Evolutionary conservation across 2,797 vertebrate species (phyloP), one percentile per base, ranked within the genome.

Genomic region (Aratinga solstitialis): DNA sequence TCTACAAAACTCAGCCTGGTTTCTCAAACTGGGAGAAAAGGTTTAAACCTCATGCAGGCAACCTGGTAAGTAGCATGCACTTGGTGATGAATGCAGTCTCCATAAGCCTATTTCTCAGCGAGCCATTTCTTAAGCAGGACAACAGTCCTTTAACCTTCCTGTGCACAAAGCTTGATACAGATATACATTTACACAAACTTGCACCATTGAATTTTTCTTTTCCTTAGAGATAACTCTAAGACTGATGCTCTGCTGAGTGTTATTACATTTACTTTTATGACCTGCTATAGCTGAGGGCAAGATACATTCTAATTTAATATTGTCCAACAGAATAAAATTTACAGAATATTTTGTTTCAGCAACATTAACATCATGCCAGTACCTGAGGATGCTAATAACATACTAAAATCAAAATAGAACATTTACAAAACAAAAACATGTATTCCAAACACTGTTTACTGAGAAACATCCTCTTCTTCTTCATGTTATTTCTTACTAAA

Each of bases 271-370:
- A n/a, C 92, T 95, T 83, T 95, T 82, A 92, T 81, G 94, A 90
- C 93, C 74, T 97, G 51, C 59, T 84, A n/a, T 66, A 75, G 96
- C 93, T 87, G 89, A 95, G 95, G 94, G 95, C 83, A 95, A 97
- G 96, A 94, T 65, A 87, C 73, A 97, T 94, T 97, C 85, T 93
- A 87, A 96, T 95, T 94, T 63, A 89, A 96, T 78, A 72, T 32
- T 76, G 81, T 65, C 83, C 66, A 88, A 89, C 42, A n/a, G 75
- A 38, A 84, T 24, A 84, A 91, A 96, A 85, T 71, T 93, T 89
- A 92, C 73, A 90, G 84, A 97, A 87, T 94, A 89, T 90, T 97
- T 96, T 97, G 51, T 79, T 95, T 77, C 85, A 67, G 65, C 69
- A 94, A n/a, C 90, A 95, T 91, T 91, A 95, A 90, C 90, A 85